phyloP scores from a whole-genome alignment of 2,797 vertebrate species.

The Mus spretus region DNA sequence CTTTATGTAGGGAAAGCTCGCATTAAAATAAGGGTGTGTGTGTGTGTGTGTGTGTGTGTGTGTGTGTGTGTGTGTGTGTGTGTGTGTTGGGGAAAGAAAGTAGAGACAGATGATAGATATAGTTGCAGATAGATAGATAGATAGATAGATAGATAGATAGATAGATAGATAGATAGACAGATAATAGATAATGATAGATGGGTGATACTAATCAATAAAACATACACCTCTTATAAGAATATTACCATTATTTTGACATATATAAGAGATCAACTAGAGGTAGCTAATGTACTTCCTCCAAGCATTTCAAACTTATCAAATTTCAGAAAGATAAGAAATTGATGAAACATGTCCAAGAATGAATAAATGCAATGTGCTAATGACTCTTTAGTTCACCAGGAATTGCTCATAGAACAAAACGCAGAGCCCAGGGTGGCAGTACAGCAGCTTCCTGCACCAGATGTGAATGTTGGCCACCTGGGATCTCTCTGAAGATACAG shows the following conservation, averaged over 20 bases:
- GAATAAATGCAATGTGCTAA: neutral
- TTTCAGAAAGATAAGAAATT: neutral
- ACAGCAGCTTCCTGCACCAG: neutral
- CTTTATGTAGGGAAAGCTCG: neutral
- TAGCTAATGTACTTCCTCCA: neutral
- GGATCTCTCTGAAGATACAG: neutral
- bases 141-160: neutral
- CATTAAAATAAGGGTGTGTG: neutral
- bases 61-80: neutral
- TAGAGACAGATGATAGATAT: neutral
- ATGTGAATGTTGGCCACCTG: neutral
- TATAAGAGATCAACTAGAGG: neutral
- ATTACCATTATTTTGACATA: neutral
- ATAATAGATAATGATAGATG: too few species aligned
- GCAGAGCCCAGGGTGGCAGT: rapidly evolving
- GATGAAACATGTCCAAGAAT: neutral
- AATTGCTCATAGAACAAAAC: neutral
- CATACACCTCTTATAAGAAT: neutral
- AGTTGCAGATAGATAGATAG: neutral
- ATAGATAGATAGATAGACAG: neutral
- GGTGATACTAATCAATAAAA: slow-evolving; percentile 20
- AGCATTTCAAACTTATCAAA: neutral
- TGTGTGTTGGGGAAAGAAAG: neutral
- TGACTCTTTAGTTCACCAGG: neutral
- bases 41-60: neutral